Base-by-base conservation (phyloP, 2,888 invertebrate species). In the Seira sanloemensis region DNA sequence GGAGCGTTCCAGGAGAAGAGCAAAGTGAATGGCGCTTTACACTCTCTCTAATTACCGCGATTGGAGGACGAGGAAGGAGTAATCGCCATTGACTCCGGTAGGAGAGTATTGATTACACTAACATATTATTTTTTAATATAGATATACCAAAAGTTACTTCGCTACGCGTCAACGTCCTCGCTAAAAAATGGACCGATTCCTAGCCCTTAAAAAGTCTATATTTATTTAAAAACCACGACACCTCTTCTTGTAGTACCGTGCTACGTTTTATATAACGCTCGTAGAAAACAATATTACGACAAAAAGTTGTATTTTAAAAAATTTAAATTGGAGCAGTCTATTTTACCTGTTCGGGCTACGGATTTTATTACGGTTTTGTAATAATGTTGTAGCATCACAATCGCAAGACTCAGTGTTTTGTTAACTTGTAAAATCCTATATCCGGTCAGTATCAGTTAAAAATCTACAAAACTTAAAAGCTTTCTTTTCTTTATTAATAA, bases 321-420 rank as follows among this genome's bases (percentile, higher is more conserved):
- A 73, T 65, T 37, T 58, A n/a, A 74, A 84, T 72, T 76, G 84
- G 84, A 84, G 84, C 84, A 84, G 84, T 84, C 84, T 84, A 84
- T 84, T 19, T 84, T 78, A 58, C 79, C 79, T 76, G 79, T 79
- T 84, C 66, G 66, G 84, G 84, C 84, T 84, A 84, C 79, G 76
- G 58, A 76, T 73, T 27, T 78, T 23, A 80, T 84, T 84, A 84
- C 84, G 69, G 74, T 62, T 84, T 84, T 73, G 75, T 79, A 79
- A 84, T 75, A 78, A 78, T 46, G 37, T 65, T 81, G 84, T 84
- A 86, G 78, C 86, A 86, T 86, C 86, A 86, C 86, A 86, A 84
- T 86, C 84, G 86, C 86, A 86, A 86, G 84, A 86, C 84, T 86
- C 86, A 86, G 19, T 72, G 75, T 78, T 78, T 77, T 46, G 24